Percentiles rank a stretch among this genome's conserved stretches.
These are phyloP conservation scores for Peromyscus eremicus DNA, from an alignment of 2,797 vertebrate genomes.

Conservation along the genomic window DNA sequence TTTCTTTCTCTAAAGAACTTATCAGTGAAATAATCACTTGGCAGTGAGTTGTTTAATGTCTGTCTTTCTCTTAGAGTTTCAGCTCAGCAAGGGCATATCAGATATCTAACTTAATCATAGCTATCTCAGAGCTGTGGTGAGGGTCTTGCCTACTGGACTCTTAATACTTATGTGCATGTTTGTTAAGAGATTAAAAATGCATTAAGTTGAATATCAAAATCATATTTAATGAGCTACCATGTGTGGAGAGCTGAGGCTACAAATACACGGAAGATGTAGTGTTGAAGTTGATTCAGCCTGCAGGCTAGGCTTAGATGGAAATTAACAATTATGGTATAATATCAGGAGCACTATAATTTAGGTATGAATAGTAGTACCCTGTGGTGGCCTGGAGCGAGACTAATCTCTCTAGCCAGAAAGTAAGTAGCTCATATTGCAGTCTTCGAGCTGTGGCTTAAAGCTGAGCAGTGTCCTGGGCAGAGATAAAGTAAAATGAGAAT, in stretches of 20 bases:
- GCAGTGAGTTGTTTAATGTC: neutral
- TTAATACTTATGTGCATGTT: neutral
- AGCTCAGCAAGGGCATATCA: neutral
- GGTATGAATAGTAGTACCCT: neutral
- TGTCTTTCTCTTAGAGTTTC: neutral
- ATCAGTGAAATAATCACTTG: neutral
- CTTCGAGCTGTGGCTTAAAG: neutral
- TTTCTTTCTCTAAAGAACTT: neutral
- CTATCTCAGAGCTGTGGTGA: neutral
- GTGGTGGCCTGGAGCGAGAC: neutral
- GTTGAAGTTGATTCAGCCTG: neutral
- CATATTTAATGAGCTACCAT: neutral
- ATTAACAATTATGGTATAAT: neutral
- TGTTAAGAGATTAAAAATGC: conserved; percentile 11
- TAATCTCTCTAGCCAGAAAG: neutral
- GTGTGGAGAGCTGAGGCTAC: neutral
- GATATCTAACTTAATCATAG: neutral
- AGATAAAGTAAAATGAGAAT: neutral
- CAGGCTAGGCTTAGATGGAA: neutral
- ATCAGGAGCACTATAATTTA: neutral
- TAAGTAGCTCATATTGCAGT: neutral
- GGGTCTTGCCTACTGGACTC: neutral
- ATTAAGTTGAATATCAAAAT: neutral
- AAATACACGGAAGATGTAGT: neutral
- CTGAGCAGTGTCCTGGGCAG: neutral